Base-by-base conservation (phyloP, 2,797 vertebrate genomes). In the Ictinia mississippiensis region DNA sequence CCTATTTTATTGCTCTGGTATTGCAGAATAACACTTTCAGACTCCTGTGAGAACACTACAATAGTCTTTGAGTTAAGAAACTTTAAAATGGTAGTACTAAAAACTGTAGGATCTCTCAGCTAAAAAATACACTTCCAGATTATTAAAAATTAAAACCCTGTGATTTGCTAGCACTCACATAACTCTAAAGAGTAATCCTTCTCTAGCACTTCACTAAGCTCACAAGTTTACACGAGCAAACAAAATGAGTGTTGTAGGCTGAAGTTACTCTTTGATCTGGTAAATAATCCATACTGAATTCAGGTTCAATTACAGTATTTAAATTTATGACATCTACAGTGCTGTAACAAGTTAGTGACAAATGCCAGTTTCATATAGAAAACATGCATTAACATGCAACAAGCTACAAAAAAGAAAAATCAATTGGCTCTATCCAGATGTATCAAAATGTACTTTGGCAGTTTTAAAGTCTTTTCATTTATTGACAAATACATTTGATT, bases 231-330 rank as follows among this genome's bases (percentile, higher is more conserved):
- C 75, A 83, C 75, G 77, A 95, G 90, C 93, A 97, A 98, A 97
- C 81, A 88, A 97, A 97, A 73, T 35, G 52, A 93, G 53, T 71
- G 77, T 31, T 93, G 91, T 61, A 97, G 95, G 83, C 61, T 96
- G 94, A 98, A 97, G 80, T 71, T 80, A 91, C 59, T 96, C 95
- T 98, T 98, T 97, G 97, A 98, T 98, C 96, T 93, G 90, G 91
- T 97, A 98, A 98, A 98, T 94, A 98, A 97, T 72, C 94, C 83
- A 66, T 38, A 96, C 87, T 75, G 84, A 97, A 97, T 96, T 96
- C 95, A 95, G 61, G 82, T 97, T 98, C 96, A 96, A 91, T 97
- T 97, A 96, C 74, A 94, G 74, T 91, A 82, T 96, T 97, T 93
- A 96, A 96, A 98, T 96, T 94, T 97, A 98, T 95, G 93, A 94